phyloP scores from a whole-genome alignment of 2,797 vertebrate genomes.

The Vireo griseus region DNA sequence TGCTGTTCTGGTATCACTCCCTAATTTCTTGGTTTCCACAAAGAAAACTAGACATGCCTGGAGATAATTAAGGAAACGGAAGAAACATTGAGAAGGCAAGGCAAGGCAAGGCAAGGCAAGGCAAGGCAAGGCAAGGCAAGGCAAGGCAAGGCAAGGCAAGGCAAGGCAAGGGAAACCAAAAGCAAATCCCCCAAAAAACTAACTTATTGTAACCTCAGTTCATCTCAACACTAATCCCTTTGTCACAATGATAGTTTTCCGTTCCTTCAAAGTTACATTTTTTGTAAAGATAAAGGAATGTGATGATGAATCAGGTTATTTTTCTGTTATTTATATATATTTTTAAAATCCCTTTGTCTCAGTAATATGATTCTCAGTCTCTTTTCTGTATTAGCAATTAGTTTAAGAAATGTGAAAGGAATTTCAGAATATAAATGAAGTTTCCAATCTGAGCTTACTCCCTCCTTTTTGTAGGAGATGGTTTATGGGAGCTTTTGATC shows the following conservation, averaged over 20 bases:
- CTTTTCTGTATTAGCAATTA: background rate
- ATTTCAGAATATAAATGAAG: background rate
- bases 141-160: background rate
- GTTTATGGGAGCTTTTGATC: conserved; percentile 67
- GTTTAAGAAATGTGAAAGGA: background rate
- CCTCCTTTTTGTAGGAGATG: conserved; percentile 2
- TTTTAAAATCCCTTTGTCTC: background rate
- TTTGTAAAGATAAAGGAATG: background rate
- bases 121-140: no score
- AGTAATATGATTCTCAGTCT: background rate
- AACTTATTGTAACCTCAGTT: background rate
- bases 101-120: no score
- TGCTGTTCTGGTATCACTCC: accelerated
- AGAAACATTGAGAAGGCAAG: background rate
- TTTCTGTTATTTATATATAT: background rate
- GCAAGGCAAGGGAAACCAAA: no score
- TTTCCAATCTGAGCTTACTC: conserved; percentile 6
- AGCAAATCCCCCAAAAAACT: accelerated
- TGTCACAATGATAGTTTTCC: background rate
- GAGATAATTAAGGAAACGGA: background rate
- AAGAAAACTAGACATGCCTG: background rate
- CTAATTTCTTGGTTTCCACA: background rate
- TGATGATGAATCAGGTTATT: background rate
- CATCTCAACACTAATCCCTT: background rate
- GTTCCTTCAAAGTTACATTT: background rate